These are phyloP conservation scores for Cephalotes varians DNA, from an alignment of 2,888 invertebrate genomes.

Conservation along the genomic window DNA sequence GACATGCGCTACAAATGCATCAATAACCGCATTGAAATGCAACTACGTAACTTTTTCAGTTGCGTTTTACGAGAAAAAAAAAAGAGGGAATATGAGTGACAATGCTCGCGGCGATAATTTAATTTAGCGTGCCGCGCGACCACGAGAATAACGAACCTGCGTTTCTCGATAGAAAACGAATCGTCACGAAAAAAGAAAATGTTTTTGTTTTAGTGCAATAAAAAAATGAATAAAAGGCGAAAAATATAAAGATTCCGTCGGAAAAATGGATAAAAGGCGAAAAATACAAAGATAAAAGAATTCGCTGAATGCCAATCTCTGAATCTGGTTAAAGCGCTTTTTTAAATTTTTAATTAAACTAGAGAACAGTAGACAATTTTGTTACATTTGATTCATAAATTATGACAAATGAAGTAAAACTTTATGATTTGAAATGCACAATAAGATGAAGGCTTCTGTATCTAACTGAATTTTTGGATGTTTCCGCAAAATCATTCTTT, in stretches of 20 bases:
- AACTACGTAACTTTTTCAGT: slow-evolving; percentile 32
- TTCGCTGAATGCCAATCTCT: background rate
- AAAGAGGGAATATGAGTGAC: slow-evolving; percentile 24
- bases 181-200: background rate
- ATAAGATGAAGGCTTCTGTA: background rate
- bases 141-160: slow-evolving; percentile 33
- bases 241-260: background rate
- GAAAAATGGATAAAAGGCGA: slow-evolving; percentile 11
- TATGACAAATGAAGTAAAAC: background rate
- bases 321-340: background rate
- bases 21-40: slow-evolving; percentile 43
- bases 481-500: too few species aligned
- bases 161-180: slow-evolving; percentile 30
- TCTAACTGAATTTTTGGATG: too few species aligned
- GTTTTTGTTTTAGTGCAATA: background rate
- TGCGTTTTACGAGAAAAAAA: background rate
- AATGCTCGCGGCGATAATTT: slow-evolving; percentile 36
- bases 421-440: background rate
- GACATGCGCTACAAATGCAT: slow-evolving; percentile 18
- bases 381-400: background rate
- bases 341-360: background rate
- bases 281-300: background rate
- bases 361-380: background rate
- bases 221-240: background rate
- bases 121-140: slow-evolving; percentile 19